Evolutionary conservation across 1,140 invertebrate species (phyloP).

Genomic region (Harlomillsia oculata): DNA sequence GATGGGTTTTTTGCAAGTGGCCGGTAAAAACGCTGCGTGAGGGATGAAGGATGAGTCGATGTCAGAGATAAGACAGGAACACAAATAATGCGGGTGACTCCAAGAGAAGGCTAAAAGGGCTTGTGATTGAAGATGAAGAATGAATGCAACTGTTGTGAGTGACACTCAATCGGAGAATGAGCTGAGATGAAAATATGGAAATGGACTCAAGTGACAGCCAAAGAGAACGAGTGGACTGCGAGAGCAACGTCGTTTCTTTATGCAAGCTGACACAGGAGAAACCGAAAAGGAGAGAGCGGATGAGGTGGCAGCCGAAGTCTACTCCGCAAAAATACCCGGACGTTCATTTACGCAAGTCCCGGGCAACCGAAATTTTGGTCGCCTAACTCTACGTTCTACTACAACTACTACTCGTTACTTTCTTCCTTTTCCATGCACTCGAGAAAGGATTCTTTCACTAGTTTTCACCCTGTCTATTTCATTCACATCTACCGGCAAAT

Average conservation of each 20-base stretch:
- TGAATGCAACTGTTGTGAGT: conserved; percentile 6
- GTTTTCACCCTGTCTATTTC: too few species aligned
- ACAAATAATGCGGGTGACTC: too few species aligned
- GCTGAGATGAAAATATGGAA: conserved; percentile 1
- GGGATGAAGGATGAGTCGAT: too few species aligned
- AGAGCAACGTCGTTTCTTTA: not conserved
- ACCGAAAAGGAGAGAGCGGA: not conserved
- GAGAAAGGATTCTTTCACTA: too few species aligned
- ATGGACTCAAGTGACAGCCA: conserved; percentile 20
- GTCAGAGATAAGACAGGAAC: too few species aligned
- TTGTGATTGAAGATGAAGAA: conserved; percentile 8
- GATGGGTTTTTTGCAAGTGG: not conserved
- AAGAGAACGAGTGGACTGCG: conserved; percentile 4
- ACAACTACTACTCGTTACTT: not conserved
- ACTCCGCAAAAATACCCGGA: conserved; percentile 2
- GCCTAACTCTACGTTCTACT: not conserved
- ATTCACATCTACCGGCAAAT: too few species aligned
- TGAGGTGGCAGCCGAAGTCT: not conserved
- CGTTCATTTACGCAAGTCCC: conserved; percentile 22
- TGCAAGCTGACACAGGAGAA: not conserved
- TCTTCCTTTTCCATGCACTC: not conserved
- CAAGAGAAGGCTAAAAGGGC: not conserved
- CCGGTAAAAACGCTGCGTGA: not conserved
- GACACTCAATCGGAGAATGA: not conserved
- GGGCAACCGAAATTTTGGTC: too few species aligned